Base-by-base conservation (phyloP, 2,888 invertebrate genomes). In the Embidobia sp. region DNA sequence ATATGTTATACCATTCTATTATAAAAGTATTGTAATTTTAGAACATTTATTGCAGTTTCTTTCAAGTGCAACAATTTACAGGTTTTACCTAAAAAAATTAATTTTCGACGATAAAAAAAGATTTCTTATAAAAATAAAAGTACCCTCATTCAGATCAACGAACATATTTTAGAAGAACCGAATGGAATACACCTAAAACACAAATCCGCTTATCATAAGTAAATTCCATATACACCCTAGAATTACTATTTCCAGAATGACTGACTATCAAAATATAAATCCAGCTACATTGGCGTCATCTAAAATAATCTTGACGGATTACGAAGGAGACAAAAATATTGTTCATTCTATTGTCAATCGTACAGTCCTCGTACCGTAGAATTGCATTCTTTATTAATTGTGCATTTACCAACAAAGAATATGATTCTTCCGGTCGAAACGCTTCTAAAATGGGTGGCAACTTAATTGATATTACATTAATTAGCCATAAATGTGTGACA, bases 221-320 rank as follows among this genome's bases (percentile, higher is more conserved):
- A 22, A 26, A 40, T 7, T 37, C 35, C 10, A 15, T 27, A 27
- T 53, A 26, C 15, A n/a, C 0, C 8, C 8, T n/a, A 48, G 15
- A 31, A 18, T 7, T n/a, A 13, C 37, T 37, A 40, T 51, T 51
- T 37, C 37, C 16, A 53, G 37, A 53, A 37, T 37, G 53, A 53
- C 16, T 37, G 10, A 53, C 37, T 35, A 8, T 22, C 19, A 19
- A 55, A 40, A 29, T 55, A 55, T 29, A 55, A 55, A 15, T 26
- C 26, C 2, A 15, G 11, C 53, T 37, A 51, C 33, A 18, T 51
- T 51, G 11, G 13, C 3, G 33, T 7, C 3, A 49, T 49, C 4
- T 16, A 18, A 42, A 42, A 42, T 42, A 55, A 55, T 55, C 42
- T 26, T 2, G 8, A n/a, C 16, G 8, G 18, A 55, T 42, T 31